Conservation (phyloP, 2,888 invertebrate genomes). For the Choristoneura rosaceana region DNA sequence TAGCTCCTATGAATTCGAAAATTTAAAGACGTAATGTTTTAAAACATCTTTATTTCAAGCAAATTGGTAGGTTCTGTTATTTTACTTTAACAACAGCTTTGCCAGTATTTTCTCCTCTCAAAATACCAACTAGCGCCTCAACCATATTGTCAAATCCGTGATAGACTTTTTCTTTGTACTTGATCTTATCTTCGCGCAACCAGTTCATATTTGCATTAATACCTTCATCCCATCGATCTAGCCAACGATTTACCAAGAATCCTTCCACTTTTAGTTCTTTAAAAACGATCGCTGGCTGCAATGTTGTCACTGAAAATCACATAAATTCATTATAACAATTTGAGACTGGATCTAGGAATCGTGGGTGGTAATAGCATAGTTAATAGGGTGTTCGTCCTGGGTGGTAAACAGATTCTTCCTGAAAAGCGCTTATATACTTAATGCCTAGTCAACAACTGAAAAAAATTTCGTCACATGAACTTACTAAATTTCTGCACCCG, state of each 20-base stretch:
- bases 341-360: neutral
- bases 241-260: slow-evolving; percentile 86
- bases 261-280: slow-evolving; percentile 90
- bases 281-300: slow-evolving; percentile 86
- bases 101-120: slow-evolving; percentile 88
- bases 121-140: slow-evolving; percentile 87
- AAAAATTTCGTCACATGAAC: too few relatives aligned
- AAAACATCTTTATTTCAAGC: neutral
- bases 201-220: slow-evolving; percentile 87
- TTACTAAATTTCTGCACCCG: too few relatives aligned
- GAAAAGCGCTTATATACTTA: too few relatives aligned
- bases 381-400: too few relatives aligned
- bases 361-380: too few relatives aligned
- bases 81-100: slow-evolving; percentile 89
- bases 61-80: slow-evolving; percentile 37
- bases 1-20: neutral
- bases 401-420: too few relatives aligned
- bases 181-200: slow-evolving; percentile 89
- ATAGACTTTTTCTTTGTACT: slow-evolving; percentile 88
- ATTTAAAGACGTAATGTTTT: neutral
- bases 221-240: slow-evolving; percentile 86
- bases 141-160: slow-evolving; percentile 91
- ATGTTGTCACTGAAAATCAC: slow-evolving; percentile 68
- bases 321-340: neutral
- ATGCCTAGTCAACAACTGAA: too few relatives aligned